A percentile compares a stretch with the other conserved stretches of the same genome.
Conservation (phyloP, 2,113 vertebrate species). For the Girardinichthys multiradiatus region DNA sequence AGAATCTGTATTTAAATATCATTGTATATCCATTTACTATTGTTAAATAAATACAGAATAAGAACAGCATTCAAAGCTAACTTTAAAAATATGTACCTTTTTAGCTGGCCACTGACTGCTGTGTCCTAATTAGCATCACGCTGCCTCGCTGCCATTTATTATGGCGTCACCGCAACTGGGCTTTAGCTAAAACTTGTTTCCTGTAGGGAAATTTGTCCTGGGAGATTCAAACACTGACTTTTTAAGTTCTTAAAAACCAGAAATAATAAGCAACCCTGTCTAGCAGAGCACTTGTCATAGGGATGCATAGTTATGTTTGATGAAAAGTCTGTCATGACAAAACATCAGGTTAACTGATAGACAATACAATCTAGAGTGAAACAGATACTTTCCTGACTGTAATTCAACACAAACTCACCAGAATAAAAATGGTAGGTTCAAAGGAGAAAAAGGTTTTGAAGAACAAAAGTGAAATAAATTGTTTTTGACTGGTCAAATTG, state of each 20-base stretch:
- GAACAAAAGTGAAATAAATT: too few species aligned
- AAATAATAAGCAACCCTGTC: constrained; percentile 41
- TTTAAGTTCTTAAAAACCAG: constrained; percentile 48
- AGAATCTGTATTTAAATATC: background rate
- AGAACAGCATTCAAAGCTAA: background rate
- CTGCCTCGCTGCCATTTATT: constrained; percentile 4
- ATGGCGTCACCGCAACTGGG: constrained; percentile 34
- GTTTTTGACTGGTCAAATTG: too few species aligned
- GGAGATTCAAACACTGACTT: constrained; percentile 45
- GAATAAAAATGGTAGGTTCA: too few species aligned
- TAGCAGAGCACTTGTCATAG: constrained; percentile 30
- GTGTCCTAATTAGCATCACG: constrained; percentile 15
- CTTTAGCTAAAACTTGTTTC: constrained; percentile 30
- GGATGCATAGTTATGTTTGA: constrained; percentile 50
- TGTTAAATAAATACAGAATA: constrained; percentile 17
- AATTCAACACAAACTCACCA: background rate
- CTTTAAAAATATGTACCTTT: background rate
- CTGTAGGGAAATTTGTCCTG: constrained; percentile 31
- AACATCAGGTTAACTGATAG: background rate
- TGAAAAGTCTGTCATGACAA: background rate
- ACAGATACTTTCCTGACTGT: background rate
- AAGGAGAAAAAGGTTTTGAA: too few species aligned
- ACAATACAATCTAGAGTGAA: background rate
- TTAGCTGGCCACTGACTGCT: constrained; percentile 28
- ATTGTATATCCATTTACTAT: background rate